Evolutionary conservation across 2,888 invertebrate species (phyloP).

Genomic region (Drosophila greeni): DNA sequence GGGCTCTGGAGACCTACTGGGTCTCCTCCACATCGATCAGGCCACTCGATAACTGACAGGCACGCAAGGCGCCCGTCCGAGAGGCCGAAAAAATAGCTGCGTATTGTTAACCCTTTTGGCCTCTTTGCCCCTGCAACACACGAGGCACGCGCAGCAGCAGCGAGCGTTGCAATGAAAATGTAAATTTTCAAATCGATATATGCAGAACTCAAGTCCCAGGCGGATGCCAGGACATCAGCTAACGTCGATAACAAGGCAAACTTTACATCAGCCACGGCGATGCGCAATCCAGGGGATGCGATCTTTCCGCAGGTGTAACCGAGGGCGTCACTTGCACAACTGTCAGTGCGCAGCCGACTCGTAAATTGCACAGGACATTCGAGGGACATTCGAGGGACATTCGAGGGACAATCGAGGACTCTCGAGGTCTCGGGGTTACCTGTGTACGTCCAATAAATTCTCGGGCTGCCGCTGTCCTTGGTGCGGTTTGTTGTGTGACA

Average conservation of each 20-base stretch:
- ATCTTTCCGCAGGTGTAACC: conserved; percentile 67
- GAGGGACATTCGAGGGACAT: conserved; percentile 31
- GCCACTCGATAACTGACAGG: conserved; percentile 69
- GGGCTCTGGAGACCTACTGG: conserved; percentile 11
- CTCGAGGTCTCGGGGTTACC: conserved; percentile 31
- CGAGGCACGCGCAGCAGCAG: conserved; percentile 56
- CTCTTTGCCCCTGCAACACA: conserved; percentile 1
- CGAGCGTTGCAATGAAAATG: conserved; percentile 53
- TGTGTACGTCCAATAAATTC: conserved; percentile 68
- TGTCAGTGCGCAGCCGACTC: conserved; percentile 57
- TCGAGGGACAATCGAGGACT: conserved; percentile 8
- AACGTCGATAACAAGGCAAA: conserved; percentile 58
- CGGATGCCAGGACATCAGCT: conserved; percentile 63
- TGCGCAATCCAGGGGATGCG: conserved; percentile 46
- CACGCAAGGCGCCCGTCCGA: conserved; percentile 68
- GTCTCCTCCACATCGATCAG: conserved; percentile 56
- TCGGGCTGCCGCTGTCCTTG: conserved; percentile 33
- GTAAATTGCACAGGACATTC: conserved; percentile 67
- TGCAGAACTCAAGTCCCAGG: conserved; percentile 39
- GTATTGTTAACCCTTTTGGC: conserved; percentile 2
- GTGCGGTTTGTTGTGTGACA: conserved; percentile 78
- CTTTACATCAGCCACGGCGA: conserved; percentile 34
- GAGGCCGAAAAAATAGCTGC: conserved; percentile 20
- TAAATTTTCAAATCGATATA: conserved; percentile 70
- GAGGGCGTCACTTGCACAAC: conserved; percentile 68